These are phyloP conservation scores for Seriola dumerili DNA, from an alignment of 2,113 vertebrate species.

Conservation along the genomic window DNA sequence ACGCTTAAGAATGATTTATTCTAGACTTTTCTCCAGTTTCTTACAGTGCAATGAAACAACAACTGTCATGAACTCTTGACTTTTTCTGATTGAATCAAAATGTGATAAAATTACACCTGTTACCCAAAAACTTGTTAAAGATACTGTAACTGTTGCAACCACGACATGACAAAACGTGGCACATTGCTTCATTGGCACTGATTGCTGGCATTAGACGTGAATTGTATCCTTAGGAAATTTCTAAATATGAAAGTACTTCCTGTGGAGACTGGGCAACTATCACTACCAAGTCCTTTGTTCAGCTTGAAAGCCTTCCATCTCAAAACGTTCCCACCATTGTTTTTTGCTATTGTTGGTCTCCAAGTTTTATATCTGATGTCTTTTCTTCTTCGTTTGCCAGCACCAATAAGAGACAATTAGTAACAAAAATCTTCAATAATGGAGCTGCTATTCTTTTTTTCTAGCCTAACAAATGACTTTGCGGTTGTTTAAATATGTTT, in stretches of 20 bases:
- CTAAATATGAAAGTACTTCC: neutral
- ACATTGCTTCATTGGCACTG: neutral
- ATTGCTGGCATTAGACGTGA: neutral
- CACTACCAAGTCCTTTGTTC: neutral
- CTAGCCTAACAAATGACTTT: neutral
- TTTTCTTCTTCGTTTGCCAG: neutral
- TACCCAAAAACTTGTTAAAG: neutral
- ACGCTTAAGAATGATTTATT: neutral
- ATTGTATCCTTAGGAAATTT: neutral
- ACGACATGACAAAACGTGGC: neutral
- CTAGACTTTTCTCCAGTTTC: neutral
- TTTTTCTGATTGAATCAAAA: neutral
- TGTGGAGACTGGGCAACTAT: neutral
- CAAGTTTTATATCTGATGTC: neutral
- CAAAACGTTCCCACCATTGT: neutral
- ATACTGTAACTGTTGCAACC: no score
- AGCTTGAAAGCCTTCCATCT: neutral
- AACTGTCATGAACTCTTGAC: neutral
- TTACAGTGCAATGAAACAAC: neutral
- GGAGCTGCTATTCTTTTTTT: neutral
- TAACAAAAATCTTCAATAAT: neutral
- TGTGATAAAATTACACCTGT: neutral
- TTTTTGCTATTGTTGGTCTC: neutral
- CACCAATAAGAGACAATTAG: neutral
- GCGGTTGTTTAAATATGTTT: neutral